A percentile compares a stretch with the other conserved stretches of the same genome.
Conservation (phyloP, 2,113 vertebrate species). For the Chionomys nivalis region DNA sequence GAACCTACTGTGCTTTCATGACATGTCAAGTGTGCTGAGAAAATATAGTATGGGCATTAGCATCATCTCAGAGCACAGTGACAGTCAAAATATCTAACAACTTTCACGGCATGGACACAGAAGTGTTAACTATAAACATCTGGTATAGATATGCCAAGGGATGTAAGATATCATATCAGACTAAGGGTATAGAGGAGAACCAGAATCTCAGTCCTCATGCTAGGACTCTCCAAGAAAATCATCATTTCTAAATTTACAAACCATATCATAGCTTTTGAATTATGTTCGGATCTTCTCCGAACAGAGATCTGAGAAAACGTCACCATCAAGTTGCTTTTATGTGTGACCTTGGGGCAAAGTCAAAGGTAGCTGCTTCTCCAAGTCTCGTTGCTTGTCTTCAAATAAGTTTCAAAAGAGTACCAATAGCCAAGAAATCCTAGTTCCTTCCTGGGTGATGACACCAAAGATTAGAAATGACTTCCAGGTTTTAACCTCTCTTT, state of each 20-base stretch:
- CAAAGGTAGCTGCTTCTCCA: not conserved
- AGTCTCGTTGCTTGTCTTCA: not conserved
- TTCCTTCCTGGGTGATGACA: not conserved
- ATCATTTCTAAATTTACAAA: not conserved
- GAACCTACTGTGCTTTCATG: not conserved
- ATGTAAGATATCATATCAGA: too few species aligned
- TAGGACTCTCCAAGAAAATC: not conserved
- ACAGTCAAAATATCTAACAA: not conserved
- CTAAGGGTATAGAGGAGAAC: not conserved
- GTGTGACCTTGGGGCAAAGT: not conserved
- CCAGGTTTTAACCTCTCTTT: not conserved
- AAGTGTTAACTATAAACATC: not conserved
- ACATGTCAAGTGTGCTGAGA: not conserved
- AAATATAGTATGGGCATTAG: not conserved
- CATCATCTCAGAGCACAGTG: not conserved
- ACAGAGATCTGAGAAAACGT: not conserved
- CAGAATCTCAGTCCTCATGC: not conserved
- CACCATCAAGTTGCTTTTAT: not conserved
- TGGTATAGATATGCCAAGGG: not conserved
- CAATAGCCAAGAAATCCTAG: not conserved
- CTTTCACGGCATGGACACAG: not conserved
- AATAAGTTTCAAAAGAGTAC: not conserved
- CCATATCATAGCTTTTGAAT: not conserved
- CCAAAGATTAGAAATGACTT: constrained; percentile 9
- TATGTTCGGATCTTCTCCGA: not conserved